Conservation (phyloP, 2,797 vertebrate genomes). For the Denticeps clupeoides region DNA sequence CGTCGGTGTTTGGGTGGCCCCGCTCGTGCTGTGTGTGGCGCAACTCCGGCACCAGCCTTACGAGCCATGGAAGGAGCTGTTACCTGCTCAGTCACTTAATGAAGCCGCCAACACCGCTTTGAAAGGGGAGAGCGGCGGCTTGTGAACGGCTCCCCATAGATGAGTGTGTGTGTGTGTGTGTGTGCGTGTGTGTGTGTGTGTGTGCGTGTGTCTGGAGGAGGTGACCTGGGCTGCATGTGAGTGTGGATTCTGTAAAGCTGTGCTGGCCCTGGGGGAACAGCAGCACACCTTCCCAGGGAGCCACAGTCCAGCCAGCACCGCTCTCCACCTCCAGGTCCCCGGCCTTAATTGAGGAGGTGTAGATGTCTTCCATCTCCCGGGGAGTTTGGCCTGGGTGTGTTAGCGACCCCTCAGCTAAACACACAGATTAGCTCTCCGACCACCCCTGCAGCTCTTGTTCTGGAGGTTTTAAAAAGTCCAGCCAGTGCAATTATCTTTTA, state of each 20-base stretch:
- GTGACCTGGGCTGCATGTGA: neutral
- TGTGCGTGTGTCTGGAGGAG: neutral
- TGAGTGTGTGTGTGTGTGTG: constrained; percentile 25
- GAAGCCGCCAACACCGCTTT: neutral
- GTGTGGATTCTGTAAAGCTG: neutral
- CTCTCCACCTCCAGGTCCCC: neutral
- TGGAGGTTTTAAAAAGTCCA: constrained; percentile 62
- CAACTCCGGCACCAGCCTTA: constrained; percentile 51
- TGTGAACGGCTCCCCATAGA: constrained; percentile 51
- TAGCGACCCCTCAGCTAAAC: constrained; percentile 39
- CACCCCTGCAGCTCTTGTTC: constrained; percentile 31
- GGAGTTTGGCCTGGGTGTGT: constrained; percentile 28
- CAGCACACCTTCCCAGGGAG: neutral
- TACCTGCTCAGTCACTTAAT: constrained; percentile 50
- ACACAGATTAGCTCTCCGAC: constrained; percentile 23
- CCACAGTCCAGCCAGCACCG: neutral
- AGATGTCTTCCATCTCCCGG: constrained; percentile 33
- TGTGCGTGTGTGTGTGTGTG: neutral
- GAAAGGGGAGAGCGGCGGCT: constrained; percentile 32
- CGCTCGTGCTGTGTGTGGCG: constrained; percentile 4
- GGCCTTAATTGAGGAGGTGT: constrained; percentile 34
- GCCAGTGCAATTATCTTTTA: constrained; percentile 70
- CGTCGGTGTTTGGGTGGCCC: constrained; percentile 1
- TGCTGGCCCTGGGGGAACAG: neutral
- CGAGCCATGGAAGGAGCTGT: constrained; percentile 52